phyloP scores from a whole-genome alignment of 1,140 invertebrate species.

The Psix sp. region DNA sequence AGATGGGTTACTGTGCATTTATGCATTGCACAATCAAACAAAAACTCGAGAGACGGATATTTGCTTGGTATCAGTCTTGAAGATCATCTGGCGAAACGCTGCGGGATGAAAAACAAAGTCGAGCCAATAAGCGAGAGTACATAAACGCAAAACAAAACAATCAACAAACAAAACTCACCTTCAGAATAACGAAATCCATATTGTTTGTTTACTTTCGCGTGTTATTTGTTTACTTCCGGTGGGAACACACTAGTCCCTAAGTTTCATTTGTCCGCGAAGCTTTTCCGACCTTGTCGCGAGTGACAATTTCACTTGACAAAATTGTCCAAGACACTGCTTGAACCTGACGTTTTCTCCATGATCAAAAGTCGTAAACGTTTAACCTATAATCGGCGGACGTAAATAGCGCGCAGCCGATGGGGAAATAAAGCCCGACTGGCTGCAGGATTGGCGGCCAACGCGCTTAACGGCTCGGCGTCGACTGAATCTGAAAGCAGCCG shows the following conservation, averaged over 20 bases:
- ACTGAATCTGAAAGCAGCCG: conserved; percentile 53
- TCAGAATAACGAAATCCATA: conserved; percentile 55
- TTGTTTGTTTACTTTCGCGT: conserved; percentile 5
- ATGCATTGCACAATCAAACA: no score
- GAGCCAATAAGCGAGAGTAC: no score
- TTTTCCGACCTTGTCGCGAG: neutral
- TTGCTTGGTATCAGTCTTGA: no score
- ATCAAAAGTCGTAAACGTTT: conserved; percentile 20
- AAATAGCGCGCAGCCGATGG: conserved; percentile 11
- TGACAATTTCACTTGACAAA: neutral
- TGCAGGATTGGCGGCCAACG: conserved; percentile 36
- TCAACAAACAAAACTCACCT: conserved; percentile 35
- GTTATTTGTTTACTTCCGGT: conserved; percentile 6
- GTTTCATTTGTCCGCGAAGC: no score
- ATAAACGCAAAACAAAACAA: neutral
- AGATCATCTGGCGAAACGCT: no score
- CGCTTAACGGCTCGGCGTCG: conserved; percentile 57
- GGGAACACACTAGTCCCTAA: conserved; percentile 11
- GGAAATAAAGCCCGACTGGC: conserved; percentile 10
- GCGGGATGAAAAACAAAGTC: neutral
- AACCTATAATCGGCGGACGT: conserved; percentile 42
- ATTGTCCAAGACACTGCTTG: conserved; percentile 1
- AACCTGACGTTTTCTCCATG: conserved; percentile 16
- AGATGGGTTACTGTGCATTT: no score
- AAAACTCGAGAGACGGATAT: no score